A percentile compares a stretch with the other conserved stretches of the same genome.
Evolutionary conservation across 2,797 vertebrate species (phyloP).

Genomic region (Sciurus carolinensis): DNA sequence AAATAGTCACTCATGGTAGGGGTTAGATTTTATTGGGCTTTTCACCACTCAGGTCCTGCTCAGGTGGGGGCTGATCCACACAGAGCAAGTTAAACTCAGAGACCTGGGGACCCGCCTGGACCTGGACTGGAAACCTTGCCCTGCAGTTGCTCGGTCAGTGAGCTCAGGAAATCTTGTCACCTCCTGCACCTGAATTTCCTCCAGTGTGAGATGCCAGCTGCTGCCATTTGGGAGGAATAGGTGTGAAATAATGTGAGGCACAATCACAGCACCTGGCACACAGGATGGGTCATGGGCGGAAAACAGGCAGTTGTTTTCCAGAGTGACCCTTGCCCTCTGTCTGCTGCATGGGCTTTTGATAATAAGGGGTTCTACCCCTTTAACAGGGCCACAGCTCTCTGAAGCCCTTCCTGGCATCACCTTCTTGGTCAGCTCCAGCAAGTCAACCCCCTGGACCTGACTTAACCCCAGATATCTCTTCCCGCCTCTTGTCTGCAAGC

Average conservation of each 20-base stretch:
- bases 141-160: background rate
- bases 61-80: background rate
- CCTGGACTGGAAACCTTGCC: background rate
- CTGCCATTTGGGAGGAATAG: background rate
- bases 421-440: background rate
- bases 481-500: background rate
- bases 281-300: background rate
- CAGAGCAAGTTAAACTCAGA: background rate
- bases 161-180: background rate
- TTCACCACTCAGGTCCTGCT: background rate
- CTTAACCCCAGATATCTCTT: background rate
- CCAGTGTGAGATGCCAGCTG: background rate
- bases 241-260: no score
- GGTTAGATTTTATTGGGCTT: background rate
- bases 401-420: background rate
- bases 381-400: background rate
- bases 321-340: accelerated
- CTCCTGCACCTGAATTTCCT: slow-evolving; percentile 8
- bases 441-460: background rate
- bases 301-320: background rate
- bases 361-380: background rate
- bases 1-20: background rate
- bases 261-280: no score
- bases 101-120: background rate
- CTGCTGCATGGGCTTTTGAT: background rate